Evolutionary conservation across 2,888 invertebrate genomes (phyloP).

Genomic region (Cryptocephalus primarius): DNA sequence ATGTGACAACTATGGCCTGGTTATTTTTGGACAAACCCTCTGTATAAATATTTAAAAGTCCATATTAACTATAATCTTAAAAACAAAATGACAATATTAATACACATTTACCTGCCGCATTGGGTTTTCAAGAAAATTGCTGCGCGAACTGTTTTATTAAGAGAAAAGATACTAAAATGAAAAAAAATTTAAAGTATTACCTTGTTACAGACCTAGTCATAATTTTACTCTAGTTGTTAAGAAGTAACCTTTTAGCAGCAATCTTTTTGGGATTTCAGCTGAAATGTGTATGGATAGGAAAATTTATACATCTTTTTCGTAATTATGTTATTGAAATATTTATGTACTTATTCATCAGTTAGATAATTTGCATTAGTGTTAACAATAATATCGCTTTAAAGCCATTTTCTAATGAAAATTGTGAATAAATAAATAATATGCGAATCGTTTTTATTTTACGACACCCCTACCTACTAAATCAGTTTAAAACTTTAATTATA

Average conservation of each 20-base stretch:
- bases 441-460: no score
- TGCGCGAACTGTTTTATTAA: constrained; percentile 15
- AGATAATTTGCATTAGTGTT: constrained; percentile 38
- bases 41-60: constrained; percentile 7
- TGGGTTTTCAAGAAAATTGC: constrained; percentile 26
- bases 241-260: constrained; percentile 18
- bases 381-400: constrained; percentile 38
- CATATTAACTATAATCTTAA: constrained; percentile 4
- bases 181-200: constrained; percentile 25
- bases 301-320: constrained; percentile 31
- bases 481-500: no score
- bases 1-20: neutral
- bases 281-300: constrained; percentile 24
- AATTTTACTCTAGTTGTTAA: constrained; percentile 26
- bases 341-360: constrained; percentile 35
- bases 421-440: neutral
- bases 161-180: no score
- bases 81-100: constrained; percentile 16
- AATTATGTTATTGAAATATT: constrained; percentile 30
- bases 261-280: constrained; percentile 25
- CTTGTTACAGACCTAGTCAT: constrained; percentile 25
- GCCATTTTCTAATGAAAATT: constrained; percentile 39
- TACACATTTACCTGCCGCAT: constrained; percentile 15
- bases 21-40: constrained; percentile 1
- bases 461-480: no score